Conservation (phyloP, 2,797 vertebrate species). For the Prionace glauca region DNA sequence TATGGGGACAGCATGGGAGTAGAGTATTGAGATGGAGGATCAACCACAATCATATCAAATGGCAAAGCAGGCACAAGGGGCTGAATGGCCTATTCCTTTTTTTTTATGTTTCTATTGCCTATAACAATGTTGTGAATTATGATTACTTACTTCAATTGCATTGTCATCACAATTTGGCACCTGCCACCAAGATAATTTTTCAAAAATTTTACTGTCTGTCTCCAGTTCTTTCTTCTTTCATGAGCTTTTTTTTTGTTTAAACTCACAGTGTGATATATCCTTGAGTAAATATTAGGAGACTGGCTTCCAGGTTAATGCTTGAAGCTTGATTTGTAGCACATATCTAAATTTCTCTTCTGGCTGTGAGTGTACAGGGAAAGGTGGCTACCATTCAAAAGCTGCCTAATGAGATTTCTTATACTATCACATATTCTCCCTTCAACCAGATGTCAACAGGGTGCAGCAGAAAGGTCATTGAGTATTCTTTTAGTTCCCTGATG, state of each 20-base stretch:
- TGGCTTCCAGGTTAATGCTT: background rate
- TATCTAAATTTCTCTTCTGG: background rate
- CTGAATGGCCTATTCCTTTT: no score
- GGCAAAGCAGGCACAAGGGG: no score
- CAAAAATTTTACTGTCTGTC: background rate
- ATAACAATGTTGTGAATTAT: background rate
- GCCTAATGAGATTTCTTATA: background rate
- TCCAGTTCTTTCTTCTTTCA: background rate
- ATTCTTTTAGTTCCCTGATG: background rate
- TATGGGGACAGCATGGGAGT: no score
- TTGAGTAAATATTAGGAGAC: background rate
- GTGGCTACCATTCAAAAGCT: background rate
- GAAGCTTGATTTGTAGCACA: background rate
- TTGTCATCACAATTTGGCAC: background rate
- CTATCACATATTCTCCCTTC: background rate
- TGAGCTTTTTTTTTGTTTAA: background rate
- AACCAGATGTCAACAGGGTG: background rate
- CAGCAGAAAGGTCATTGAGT: background rate
- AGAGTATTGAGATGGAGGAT: no score
- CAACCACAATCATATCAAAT: no score
- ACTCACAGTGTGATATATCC: background rate
- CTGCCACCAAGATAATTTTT: background rate
- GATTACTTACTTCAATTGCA: background rate
- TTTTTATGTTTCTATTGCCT: background rate
- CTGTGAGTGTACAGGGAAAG: background rate